phyloP scores from a whole-genome alignment of 2,888 invertebrate genomes.

The Bhutanitis thaidina region DNA sequence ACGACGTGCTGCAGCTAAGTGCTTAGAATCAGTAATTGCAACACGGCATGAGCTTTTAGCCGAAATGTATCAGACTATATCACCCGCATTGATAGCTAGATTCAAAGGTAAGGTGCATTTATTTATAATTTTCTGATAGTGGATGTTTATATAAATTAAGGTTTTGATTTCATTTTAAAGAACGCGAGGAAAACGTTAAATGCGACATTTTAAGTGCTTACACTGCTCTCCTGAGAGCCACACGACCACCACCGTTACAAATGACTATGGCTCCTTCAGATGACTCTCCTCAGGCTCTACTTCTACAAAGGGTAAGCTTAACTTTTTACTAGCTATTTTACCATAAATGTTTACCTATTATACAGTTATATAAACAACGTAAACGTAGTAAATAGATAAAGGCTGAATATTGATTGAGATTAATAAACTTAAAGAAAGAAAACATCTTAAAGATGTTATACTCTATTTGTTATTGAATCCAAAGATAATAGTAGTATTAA shows the following conservation, averaged over 20 bases:
- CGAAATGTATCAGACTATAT: conserved; percentile 93
- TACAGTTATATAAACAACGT: no score
- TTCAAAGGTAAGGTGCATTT: conserved; percentile 86
- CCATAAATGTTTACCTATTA: no score
- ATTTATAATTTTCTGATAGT: no score
- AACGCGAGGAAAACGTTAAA: conserved; percentile 99
- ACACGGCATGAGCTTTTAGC: conserved; percentile 94
- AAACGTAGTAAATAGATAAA: no score
- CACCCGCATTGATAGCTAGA: conserved; percentile 93
- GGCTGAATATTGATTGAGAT: no score
- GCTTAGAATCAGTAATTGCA: conserved; percentile 95
- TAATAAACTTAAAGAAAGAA: no score
- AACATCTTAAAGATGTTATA: no score
- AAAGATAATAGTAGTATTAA: no score
- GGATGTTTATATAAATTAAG: not conserved
- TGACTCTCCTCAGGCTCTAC: conserved; percentile 82
- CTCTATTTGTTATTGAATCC: no score
- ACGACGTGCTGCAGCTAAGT: conserved; percentile 97
- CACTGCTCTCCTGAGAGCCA: conserved; percentile 94
- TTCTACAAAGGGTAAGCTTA: conserved; percentile 72
- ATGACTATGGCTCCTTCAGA: conserved; percentile 87
- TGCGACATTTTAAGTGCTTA: conserved; percentile 98
- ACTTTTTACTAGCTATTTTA: no score
- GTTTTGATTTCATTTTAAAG: conserved; percentile 59
- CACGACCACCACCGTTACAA: conserved; percentile 84